Percentiles rank a stretch among this genome's conserved stretches.
Conservation (phyloP, 2,888 invertebrate genomes). For the Amaurobius ferox region DNA sequence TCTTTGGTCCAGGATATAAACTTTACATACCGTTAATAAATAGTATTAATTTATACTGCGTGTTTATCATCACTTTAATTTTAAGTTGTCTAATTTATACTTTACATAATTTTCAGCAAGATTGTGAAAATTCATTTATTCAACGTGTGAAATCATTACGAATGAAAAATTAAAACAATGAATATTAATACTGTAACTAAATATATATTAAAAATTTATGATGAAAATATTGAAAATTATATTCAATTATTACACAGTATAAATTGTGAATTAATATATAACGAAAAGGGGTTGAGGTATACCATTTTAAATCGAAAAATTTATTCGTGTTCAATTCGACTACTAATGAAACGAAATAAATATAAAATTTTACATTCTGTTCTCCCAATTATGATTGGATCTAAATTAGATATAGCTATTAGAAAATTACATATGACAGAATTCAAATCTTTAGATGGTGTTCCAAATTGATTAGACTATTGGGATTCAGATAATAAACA, state of each 20-base stretch:
- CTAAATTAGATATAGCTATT: slow-evolving; percentile 33
- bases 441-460: not conserved
- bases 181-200: slow-evolving; percentile 18
- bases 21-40: slow-evolving; percentile 22
- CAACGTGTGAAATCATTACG: slow-evolving; percentile 26
- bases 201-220: slow-evolving; percentile 20
- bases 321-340: slow-evolving; percentile 34
- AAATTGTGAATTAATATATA: slow-evolving; percentile 28
- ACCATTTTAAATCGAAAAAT: slow-evolving; percentile 18
- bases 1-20: slow-evolving; percentile 32
- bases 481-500: no score
- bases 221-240: slow-evolving; percentile 20
- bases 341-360: slow-evolving; percentile 15
- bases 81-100: slow-evolving; percentile 16
- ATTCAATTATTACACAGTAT: not conserved
- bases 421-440: slow-evolving; percentile 9
- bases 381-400: slow-evolving; percentile 35
- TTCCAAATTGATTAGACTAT: slow-evolving; percentile 24
- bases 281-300: not conserved
- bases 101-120: slow-evolving; percentile 25
- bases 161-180: slow-evolving; percentile 19
- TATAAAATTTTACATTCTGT: slow-evolving; percentile 11
- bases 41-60: slow-evolving; percentile 33
- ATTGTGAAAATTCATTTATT: slow-evolving; percentile 48
- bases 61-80: slow-evolving; percentile 31